Conservation (phyloP, 2,888 invertebrate genomes). For the Nephrocerus scutellatus region DNA sequence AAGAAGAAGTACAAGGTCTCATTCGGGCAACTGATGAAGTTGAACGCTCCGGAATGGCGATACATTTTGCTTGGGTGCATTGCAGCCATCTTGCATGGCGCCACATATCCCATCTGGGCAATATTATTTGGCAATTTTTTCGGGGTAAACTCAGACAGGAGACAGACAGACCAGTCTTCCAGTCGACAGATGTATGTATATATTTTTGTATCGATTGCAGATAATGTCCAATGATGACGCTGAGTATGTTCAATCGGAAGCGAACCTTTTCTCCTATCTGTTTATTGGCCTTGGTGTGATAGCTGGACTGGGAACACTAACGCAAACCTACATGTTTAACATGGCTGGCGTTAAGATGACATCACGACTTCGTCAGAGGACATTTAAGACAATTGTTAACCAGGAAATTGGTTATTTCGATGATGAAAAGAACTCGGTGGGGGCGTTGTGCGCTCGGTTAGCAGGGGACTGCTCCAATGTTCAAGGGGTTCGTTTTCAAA, state of each 20-base stretch:
- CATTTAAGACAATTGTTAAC: conserved; percentile 59
- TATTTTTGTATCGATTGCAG: conserved; percentile 42
- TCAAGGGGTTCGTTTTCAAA: conserved; percentile 57
- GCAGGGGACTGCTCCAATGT: conserved; percentile 70
- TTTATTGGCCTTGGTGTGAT: conserved; percentile 60
- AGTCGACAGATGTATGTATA: neutral
- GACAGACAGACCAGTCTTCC: neutral
- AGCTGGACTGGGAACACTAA: conserved; percentile 60
- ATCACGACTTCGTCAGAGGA: conserved; percentile 51
- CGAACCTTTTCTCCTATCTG: conserved; percentile 55
- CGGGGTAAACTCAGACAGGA: conserved; percentile 48
- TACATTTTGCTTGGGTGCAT: conserved; percentile 57
- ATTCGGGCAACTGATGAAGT: conserved; percentile 54
- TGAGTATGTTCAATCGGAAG: conserved; percentile 52
- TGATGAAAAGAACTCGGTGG: conserved; percentile 59
- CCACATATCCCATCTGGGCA: conserved; percentile 67
- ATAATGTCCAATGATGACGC: conserved; percentile 57
- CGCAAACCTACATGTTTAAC: conserved; percentile 68
- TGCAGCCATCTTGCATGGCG: conserved; percentile 62
- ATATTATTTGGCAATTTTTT: conserved; percentile 74
- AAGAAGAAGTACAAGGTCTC: conserved; percentile 38
- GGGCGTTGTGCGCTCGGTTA: conserved; percentile 61
- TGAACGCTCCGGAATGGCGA: conserved; percentile 66
- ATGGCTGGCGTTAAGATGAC: conserved; percentile 72
- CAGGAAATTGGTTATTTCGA: conserved; percentile 75